A percentile compares a stretch with the other conserved stretches of the same genome.
Evolutionary conservation across 2,888 invertebrate genomes (phyloP).

Genomic region (Drosophila histrio): DNA sequence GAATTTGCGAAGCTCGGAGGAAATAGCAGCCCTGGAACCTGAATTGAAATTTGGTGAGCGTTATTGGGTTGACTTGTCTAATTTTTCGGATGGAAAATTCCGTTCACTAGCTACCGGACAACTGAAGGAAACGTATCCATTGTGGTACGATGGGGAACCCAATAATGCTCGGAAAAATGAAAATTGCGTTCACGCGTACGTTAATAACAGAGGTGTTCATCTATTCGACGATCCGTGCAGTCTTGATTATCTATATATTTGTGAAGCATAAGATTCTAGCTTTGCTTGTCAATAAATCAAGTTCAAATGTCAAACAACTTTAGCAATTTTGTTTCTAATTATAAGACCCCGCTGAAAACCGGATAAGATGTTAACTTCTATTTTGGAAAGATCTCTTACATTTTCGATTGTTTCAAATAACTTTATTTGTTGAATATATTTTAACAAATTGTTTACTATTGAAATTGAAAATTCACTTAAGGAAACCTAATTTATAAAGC

Average conservation of each 20-base stretch:
- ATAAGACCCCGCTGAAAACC: too few species aligned
- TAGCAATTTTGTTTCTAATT: background rate
- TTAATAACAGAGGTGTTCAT: background rate
- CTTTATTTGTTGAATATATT: background rate
- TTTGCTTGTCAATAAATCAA: background rate
- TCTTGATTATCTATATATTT: background rate
- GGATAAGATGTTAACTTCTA: background rate
- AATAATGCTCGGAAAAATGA: background rate
- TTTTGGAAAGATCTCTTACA: background rate
- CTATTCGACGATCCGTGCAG: background rate
- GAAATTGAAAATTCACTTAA: background rate
- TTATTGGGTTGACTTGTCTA: background rate
- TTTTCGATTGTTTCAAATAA: too few species aligned
- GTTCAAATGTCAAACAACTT: background rate
- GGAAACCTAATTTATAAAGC: background rate
- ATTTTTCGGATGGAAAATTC: background rate
- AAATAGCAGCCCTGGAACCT: background rate
- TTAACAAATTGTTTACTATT: background rate
- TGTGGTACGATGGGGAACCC: background rate
- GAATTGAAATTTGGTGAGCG: background rate
- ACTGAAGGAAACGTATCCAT: background rate
- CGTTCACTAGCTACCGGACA: background rate
- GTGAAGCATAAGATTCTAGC: background rate
- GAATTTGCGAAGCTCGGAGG: background rate
- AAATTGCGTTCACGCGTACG: background rate